phyloP scores from a whole-genome alignment of 2,888 invertebrate species.

The Stenchaetothrips biformis region DNA sequence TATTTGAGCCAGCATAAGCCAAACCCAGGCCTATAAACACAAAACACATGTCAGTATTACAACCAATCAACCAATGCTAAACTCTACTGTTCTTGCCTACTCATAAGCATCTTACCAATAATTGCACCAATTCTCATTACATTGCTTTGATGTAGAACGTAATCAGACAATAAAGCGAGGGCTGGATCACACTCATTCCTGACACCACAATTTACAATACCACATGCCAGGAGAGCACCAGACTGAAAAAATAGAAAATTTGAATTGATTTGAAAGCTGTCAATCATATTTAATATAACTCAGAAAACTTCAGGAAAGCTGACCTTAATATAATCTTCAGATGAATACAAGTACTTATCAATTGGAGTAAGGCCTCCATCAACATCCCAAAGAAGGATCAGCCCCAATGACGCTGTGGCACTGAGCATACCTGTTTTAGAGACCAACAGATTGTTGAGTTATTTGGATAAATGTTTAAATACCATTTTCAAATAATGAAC shows the following conservation, averaged over 20 bases:
- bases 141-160: conserved; percentile 77
- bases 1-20: conserved; percentile 94
- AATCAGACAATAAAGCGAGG: conserved; percentile 89
- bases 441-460: not conserved
- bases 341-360: conserved; percentile 94
- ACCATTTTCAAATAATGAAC: not conserved
- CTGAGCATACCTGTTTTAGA: conserved; percentile 73
- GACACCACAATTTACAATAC: conserved; percentile 95
- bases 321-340: conserved; percentile 89
- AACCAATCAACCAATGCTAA: not conserved
- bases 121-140: conserved; percentile 84
- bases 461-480: not conserved
- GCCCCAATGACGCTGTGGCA: conserved; percentile 92
- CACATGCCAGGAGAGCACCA: conserved; percentile 92
- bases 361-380: conserved; percentile 97
- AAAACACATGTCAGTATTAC: not conserved
- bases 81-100: not conserved
- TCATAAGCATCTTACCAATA: conserved; percentile 47
- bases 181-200: conserved; percentile 98
- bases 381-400: conserved; percentile 96
- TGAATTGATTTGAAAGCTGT: not conserved
- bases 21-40: conserved; percentile 70
- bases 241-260: conserved; percentile 51
- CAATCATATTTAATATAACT: not conserved
- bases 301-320: conserved; percentile 2